A percentile compares a stretch with the other conserved stretches of the same genome.
These are phyloP conservation scores for Heliornis fulica DNA, from an alignment of 2,113 vertebrate genomes.

Conservation along the genomic window DNA sequence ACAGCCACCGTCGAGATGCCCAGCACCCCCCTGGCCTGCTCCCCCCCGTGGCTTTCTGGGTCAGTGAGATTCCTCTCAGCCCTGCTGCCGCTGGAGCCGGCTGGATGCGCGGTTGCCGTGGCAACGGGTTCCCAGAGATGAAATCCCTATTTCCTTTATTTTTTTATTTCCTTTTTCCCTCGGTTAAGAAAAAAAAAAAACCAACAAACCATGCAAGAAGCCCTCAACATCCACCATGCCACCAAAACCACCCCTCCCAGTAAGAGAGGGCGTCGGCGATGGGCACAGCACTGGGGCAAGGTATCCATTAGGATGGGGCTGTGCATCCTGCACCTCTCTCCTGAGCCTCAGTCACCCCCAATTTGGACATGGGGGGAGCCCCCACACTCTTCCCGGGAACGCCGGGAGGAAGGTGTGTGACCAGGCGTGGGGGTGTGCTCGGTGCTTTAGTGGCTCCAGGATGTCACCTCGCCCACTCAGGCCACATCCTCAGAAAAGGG, in stretches of 20 bases:
- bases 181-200: neutral
- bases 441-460: neutral
- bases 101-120: slow-evolving; percentile 61
- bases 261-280: fast-evolving
- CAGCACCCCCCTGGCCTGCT: neutral
- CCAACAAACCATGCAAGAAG: neutral
- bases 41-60: slow-evolving; percentile 54
- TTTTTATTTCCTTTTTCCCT: neutral
- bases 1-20: fast-evolving
- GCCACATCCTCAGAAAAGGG: neutral
- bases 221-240: fast-evolving
- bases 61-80: slow-evolving; percentile 48
- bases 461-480: neutral
- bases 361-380: neutral
- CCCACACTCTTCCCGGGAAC: neutral
- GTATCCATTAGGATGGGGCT: fast-evolving
- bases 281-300: neutral
- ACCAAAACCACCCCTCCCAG: fast-evolving
- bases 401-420: neutral
- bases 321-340: fast-evolving
- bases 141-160: slow-evolving; percentile 31
- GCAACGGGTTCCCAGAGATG: slow-evolving; percentile 67
- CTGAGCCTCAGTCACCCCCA: fast-evolving
- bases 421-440: fast-evolving
- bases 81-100: slow-evolving; percentile 41